phyloP scores from a whole-genome alignment of 2,888 invertebrate species.

The Oscheius onirici region DNA sequence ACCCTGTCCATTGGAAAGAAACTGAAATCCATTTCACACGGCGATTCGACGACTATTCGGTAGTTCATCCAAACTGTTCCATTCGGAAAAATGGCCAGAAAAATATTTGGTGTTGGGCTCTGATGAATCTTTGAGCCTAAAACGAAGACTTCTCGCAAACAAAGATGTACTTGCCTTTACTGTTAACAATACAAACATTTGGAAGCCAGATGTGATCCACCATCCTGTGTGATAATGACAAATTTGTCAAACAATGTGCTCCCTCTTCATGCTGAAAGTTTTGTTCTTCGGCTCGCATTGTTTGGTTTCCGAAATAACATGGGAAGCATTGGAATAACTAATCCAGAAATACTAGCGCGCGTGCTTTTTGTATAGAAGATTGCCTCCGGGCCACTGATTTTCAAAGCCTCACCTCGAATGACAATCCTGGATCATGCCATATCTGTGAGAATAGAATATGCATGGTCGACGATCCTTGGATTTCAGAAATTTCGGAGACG shows the following conservation, averaged over 20 bases:
- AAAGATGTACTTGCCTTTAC: slow-evolving; percentile 37
- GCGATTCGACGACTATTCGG: slow-evolving; percentile 68
- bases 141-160: neutral
- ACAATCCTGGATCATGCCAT: slow-evolving; percentile 71
- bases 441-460: slow-evolving; percentile 71
- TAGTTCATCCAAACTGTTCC: slow-evolving; percentile 70
- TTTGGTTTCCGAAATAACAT: neutral
- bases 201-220: slow-evolving; percentile 70
- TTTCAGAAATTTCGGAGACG: slow-evolving; percentile 59
- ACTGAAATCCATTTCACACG: slow-evolving; percentile 70
- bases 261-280: slow-evolving; percentile 66
- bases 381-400: neutral
- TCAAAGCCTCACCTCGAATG: slow-evolving; percentile 58
- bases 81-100: slow-evolving; percentile 70
- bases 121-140: slow-evolving; percentile 63
- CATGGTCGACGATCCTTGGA: slow-evolving; percentile 63
- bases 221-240: slow-evolving; percentile 67
- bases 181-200: slow-evolving; percentile 67
- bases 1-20: slow-evolving; percentile 68
- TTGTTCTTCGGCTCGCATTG: neutral
- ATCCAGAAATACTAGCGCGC: too few species aligned
- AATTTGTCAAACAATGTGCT: slow-evolving; percentile 68
- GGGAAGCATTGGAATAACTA: neutral
- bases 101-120: slow-evolving; percentile 71
- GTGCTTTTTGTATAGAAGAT: neutral